A percentile compares a stretch with the other conserved stretches of the same genome.
Conservation (phyloP, 2,797 vertebrate species). For the Hyperoplus lanceolatus region DNA sequence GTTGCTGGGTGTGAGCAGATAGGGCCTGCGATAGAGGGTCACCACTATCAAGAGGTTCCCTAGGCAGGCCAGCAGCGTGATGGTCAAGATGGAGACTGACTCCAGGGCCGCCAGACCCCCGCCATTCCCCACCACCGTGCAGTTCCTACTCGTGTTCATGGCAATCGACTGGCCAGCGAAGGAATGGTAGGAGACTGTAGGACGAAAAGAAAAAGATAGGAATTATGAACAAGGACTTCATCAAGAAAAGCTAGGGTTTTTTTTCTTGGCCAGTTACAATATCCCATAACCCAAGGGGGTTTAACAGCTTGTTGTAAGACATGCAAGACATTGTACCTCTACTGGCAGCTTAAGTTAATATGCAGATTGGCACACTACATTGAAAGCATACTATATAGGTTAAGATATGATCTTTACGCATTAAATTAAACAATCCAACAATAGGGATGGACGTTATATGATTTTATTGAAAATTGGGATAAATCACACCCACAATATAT, state of each 20-base stretch:
- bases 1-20: constrained; percentile 98
- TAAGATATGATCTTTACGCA: neutral
- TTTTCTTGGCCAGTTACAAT: neutral
- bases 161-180: constrained; percentile 76
- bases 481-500: too few species aligned
- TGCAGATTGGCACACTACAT: neutral
- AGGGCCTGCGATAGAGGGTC: constrained; percentile 95
- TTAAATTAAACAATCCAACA: neutral
- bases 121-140: constrained; percentile 82
- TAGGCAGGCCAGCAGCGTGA: constrained; percentile 92
- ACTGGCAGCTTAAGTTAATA: neutral
- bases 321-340: too few species aligned
- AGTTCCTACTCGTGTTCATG: constrained; percentile 92
- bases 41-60: constrained; percentile 94
- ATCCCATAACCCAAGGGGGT: neutral
- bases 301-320: neutral
- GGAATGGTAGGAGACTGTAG: constrained; percentile 82
- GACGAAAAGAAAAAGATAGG: constrained; percentile 26
- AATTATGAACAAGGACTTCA: neutral
- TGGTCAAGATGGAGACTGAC: constrained; percentile 91
- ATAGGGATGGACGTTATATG: too few species aligned
- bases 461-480: too few species aligned
- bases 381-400: neutral
- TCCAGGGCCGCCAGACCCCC: constrained; percentile 86
- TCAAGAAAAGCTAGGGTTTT: neutral